Evolutionary conservation across 2,113 vertebrate genomes (phyloP).

Genomic region (Spilogale gracilis): DNA sequence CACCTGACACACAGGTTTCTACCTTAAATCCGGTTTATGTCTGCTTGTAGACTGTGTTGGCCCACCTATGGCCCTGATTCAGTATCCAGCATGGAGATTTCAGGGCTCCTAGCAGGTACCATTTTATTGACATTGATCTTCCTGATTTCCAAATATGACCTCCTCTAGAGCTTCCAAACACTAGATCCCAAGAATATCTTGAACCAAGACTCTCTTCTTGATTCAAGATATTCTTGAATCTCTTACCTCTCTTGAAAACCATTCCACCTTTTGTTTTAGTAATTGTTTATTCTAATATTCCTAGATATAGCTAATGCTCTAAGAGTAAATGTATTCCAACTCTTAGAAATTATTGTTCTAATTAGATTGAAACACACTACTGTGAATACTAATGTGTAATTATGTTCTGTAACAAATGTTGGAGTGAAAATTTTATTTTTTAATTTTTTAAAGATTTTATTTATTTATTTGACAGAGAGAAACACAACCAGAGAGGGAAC

Average conservation of each 20-base stretch:
- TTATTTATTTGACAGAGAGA: too few species aligned
- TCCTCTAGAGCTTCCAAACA: neutral
- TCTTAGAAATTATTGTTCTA: slow-evolving; percentile 40
- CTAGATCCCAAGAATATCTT: neutral
- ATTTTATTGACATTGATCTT: neutral
- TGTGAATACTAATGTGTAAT: slow-evolving; percentile 38
- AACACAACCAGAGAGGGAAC: too few species aligned
- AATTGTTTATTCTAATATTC: slow-evolving; percentile 25
- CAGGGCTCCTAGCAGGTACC: neutral
- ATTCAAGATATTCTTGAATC: neutral
- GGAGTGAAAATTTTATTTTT: neutral
- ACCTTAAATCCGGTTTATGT: neutral
- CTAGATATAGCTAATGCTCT: neutral
- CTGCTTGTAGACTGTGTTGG: neutral
- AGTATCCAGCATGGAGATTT: too few species aligned
- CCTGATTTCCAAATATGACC: neutral
- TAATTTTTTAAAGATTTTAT: too few species aligned
- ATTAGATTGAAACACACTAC: slow-evolving; percentile 34
- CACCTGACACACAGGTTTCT: neutral
- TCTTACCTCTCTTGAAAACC: neutral
- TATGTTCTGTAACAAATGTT: slow-evolving; percentile 41
- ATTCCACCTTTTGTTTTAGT: neutral
- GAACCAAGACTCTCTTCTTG: neutral
- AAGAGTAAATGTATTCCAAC: slow-evolving; percentile 41
- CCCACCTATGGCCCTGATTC: too few species aligned